These are phyloP conservation scores for Antheraea assamensis DNA, from an alignment of 2,888 invertebrate species.

Conservation along the genomic window DNA sequence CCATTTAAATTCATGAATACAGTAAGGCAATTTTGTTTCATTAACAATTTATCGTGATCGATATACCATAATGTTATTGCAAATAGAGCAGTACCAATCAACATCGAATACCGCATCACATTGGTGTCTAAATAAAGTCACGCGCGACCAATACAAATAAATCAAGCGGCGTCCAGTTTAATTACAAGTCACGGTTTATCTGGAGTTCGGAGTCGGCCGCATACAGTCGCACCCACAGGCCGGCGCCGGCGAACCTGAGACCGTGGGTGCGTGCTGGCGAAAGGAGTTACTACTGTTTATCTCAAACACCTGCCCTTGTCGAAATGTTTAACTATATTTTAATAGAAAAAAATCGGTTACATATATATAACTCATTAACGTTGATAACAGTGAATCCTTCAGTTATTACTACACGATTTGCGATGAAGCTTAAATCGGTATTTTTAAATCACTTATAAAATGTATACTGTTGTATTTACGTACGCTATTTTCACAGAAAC, in stretches of 20 bases:
- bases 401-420: too few relatives aligned
- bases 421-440: too few relatives aligned
- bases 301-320: background rate
- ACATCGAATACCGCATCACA: slow-evolving; percentile 8
- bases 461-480: too few relatives aligned
- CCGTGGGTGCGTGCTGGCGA: slow-evolving; percentile 24
- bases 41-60: background rate
- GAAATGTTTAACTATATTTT: background rate
- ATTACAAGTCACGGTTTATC: slow-evolving; percentile 48
- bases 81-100: slow-evolving; percentile 6
- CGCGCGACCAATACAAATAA: slow-evolving; percentile 35
- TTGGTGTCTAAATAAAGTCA: slow-evolving; percentile 17
- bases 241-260: slow-evolving; percentile 30
- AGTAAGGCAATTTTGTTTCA: background rate
- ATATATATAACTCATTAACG: background rate
- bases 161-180: slow-evolving; percentile 51
- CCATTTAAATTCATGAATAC: background rate
- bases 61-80: background rate
- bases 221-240: slow-evolving; percentile 49
- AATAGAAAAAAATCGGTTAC: background rate
- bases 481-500: too few relatives aligned
- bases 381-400: background rate
- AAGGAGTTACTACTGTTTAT: slow-evolving; percentile 17
- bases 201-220: slow-evolving; percentile 48
- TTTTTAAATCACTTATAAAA: too few relatives aligned